Conservation (phyloP, 2,888 invertebrate species). For the Macrosoma leucophasiata region DNA sequence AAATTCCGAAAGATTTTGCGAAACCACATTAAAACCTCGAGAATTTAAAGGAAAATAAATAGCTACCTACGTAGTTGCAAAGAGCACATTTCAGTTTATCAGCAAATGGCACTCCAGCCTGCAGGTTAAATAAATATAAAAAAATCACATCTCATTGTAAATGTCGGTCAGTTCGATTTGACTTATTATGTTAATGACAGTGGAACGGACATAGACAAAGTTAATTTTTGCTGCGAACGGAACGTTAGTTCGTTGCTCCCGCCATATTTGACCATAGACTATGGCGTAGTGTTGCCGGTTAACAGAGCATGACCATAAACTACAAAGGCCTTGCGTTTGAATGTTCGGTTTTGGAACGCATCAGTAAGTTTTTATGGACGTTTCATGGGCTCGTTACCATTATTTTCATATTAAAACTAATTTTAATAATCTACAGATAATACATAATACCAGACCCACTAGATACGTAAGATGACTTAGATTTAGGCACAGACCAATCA, state of each 20-base stretch:
- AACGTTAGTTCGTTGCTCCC: no score
- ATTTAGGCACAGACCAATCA: no score
- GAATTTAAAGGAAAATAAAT: no score
- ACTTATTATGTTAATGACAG: slow-evolving; percentile 31
- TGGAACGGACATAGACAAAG: slow-evolving; percentile 27
- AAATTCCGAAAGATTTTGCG: no score
- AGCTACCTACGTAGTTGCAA: no score
- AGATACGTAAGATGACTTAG: no score
- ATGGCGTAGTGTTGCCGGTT: slow-evolving; percentile 29
- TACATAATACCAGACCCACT: no score
- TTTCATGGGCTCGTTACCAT: slow-evolving; percentile 24
- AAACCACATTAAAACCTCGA: no score
- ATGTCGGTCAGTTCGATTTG: slow-evolving; percentile 27
- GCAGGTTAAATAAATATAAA: slow-evolving; percentile 11
- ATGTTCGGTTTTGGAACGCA: slow-evolving; percentile 44
- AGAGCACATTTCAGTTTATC: no score
- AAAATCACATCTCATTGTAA: slow-evolving; percentile 23
- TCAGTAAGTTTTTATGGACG: slow-evolving; percentile 44
- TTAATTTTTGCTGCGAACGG: no score
- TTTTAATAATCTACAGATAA: no score
- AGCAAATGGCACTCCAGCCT: slow-evolving; percentile 10
- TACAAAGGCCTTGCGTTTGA: slow-evolving; percentile 30
- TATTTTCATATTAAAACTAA: no score
- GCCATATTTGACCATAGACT: slow-evolving; percentile 36
- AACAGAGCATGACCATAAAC: slow-evolving; percentile 37